Evolutionary conservation across 2,797 vertebrate genomes (phyloP).

Genomic region (Hephaestus fuliginosus): DNA sequence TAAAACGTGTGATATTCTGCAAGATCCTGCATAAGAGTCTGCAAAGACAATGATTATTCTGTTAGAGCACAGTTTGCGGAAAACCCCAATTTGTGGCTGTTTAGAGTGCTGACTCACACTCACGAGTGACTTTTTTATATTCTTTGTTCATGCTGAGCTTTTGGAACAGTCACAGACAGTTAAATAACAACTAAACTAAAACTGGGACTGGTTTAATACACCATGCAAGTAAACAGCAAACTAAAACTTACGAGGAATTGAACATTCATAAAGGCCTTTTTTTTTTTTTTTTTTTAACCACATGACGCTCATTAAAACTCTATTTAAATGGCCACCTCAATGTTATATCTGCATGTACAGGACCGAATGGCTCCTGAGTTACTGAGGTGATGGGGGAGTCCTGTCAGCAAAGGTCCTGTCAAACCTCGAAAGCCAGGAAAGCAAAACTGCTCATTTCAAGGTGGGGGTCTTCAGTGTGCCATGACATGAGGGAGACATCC

Average conservation of each 20-base stretch:
- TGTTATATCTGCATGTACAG: background rate
- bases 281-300: background rate
- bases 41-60: slow-evolving; percentile 5
- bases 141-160: slow-evolving; percentile 11
- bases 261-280: background rate
- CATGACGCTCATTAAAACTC: background rate
- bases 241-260: background rate
- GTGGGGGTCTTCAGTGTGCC: slow-evolving; percentile 54
- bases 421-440: slow-evolving; percentile 66
- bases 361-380: slow-evolving; percentile 21
- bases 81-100: slow-evolving; percentile 30
- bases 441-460: slow-evolving; percentile 66
- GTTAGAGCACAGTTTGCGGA: slow-evolving; percentile 11
- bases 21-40: background rate
- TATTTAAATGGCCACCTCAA: background rate
- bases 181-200: background rate
- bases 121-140: slow-evolving; percentile 18
- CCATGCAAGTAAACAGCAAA: background rate
- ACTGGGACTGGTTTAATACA: background rate
- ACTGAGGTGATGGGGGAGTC: slow-evolving; percentile 33
- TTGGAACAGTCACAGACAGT: background rate
- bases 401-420: slow-evolving; percentile 59
- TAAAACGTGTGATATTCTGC: background rate
- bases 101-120: slow-evolving; percentile 14
- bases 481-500: slow-evolving; percentile 69